Conservation (phyloP, 2,797 vertebrate genomes). For the Sebastes flavidus region DNA sequence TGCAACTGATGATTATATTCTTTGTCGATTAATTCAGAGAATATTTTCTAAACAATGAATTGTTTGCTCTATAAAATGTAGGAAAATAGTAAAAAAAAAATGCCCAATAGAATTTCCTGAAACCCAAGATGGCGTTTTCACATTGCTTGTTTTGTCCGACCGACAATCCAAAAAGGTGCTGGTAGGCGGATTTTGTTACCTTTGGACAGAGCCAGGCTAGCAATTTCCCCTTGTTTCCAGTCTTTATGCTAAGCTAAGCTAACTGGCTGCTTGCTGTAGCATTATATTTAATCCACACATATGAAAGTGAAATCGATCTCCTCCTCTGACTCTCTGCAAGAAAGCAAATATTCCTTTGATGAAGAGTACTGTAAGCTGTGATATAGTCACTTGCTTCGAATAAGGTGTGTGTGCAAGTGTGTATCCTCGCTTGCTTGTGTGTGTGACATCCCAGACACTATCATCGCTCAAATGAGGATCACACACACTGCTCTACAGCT, state of each 20-base stretch:
- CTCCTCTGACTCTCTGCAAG: neutral
- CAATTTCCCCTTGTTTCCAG: neutral
- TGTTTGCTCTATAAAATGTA: neutral
- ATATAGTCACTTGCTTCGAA: neutral
- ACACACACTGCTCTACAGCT: conserved; percentile 36
- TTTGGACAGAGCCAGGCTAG: neutral
- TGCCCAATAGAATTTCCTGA: neutral
- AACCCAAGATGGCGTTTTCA: neutral
- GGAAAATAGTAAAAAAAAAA: neutral
- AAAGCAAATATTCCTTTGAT: neutral
- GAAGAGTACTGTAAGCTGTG: neutral
- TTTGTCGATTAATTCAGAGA: neutral
- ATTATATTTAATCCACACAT: neutral
- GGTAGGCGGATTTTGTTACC: neutral
- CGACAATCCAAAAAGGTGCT: neutral
- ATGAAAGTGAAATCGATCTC: neutral
- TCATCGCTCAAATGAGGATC: conserved; percentile 60
- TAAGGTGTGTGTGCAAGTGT: neutral
- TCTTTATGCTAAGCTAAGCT: neutral
- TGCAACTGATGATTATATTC: neutral
- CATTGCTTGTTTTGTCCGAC: neutral
- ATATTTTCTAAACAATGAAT: neutral
- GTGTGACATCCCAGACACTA: conserved; percentile 36
- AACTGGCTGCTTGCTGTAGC: neutral
- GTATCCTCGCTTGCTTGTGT: neutral